Evolutionary conservation across 2,113 vertebrate genomes (phyloP), one percentile per base, ranked within the genome.

Genomic region (Anser brachyrhynchus): DNA sequence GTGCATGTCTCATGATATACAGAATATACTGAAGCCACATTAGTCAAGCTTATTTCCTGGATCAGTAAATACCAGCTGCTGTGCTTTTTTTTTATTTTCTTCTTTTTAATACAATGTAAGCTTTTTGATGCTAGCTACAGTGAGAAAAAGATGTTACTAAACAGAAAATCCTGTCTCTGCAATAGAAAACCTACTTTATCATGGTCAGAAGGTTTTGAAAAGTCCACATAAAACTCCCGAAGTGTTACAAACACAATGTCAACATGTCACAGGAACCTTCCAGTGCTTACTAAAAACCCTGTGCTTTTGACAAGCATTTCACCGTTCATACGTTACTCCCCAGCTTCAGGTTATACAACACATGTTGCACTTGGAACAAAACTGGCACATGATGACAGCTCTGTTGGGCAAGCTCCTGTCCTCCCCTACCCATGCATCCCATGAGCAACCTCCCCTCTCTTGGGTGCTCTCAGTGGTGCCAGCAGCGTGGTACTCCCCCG

Each of bases 401-500:
- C 85, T 66, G 10, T 3, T 33, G 9, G 61, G n/a, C 17, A 76
- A 39, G 61, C 9, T 21, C 28, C 25, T 67, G 41, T 44, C 28
- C 33, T 65, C 5, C 23, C n/a, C 51, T 46, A 11, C 5, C 39
- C 51, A 39, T 0, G 2, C 1, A 5, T 9, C 31, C 35, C 10
- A 17, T 1, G 9, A 66, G 64, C n/a, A 12, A 72, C 7, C 33
- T 49, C 35, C 16, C 43, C 28, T 49, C 46, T 21, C 20, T 20
- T 49, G 46, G 46, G 20, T 21, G 46, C 44, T 46, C 44, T 20
- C 44, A 37, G 52, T 52, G 26, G 29, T 13, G 51, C 25, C 41
- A 69, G 44, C 22, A 23, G 37, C 1, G 0, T 12, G 26, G 9
- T 22, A 39, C 41, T 6, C 13, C 5, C 22, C 18, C 1, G 0